Conservation (phyloP, 2,113 vertebrate genomes). For the Dissostichus mawsoni region DNA sequence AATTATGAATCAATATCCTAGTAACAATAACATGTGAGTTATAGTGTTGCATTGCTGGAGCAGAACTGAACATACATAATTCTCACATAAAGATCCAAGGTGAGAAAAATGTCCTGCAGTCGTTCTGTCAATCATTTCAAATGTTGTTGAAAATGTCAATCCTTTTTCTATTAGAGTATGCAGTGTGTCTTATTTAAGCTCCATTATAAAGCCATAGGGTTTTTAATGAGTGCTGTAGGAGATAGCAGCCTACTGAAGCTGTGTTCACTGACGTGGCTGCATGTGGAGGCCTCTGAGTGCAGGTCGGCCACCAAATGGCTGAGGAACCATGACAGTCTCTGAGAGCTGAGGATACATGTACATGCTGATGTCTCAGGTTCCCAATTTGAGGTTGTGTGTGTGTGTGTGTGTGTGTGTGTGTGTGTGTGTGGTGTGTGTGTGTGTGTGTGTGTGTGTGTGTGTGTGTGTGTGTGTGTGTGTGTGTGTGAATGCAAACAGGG, state of each 20-base stretch:
- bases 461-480: conserved; percentile 19
- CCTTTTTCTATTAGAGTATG: background rate
- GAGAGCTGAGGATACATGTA: conserved; percentile 57
- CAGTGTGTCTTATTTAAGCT: background rate
- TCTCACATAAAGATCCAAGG: background rate
- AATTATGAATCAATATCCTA: background rate
- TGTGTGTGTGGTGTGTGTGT: conserved; percentile 36
- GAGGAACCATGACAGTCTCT: conserved; percentile 51
- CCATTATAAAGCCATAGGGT: conserved; percentile 9
- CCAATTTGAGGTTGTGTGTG: conserved; percentile 42
- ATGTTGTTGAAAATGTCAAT: background rate
- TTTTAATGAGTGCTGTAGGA: conserved; percentile 1
- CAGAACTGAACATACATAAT: background rate
- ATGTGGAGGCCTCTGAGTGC: conserved; percentile 30
- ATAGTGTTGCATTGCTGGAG: background rate
- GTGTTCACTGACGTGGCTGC: background rate
- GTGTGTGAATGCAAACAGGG: conserved; percentile 73
- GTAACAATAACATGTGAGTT: background rate
- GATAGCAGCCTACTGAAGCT: background rate
- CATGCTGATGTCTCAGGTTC: conserved; percentile 80
- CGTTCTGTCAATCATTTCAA: background rate
- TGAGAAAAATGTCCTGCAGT: conserved; percentile 1
- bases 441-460: conserved; percentile 18
- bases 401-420: conserved; percentile 40
- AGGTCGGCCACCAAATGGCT: conserved; percentile 35